Evolutionary conservation across 53 echinoderm and acorn worm species (phyloP), one percentile per base, ranked within the genome.

Genomic region (Pentamera pediparva): DNA sequence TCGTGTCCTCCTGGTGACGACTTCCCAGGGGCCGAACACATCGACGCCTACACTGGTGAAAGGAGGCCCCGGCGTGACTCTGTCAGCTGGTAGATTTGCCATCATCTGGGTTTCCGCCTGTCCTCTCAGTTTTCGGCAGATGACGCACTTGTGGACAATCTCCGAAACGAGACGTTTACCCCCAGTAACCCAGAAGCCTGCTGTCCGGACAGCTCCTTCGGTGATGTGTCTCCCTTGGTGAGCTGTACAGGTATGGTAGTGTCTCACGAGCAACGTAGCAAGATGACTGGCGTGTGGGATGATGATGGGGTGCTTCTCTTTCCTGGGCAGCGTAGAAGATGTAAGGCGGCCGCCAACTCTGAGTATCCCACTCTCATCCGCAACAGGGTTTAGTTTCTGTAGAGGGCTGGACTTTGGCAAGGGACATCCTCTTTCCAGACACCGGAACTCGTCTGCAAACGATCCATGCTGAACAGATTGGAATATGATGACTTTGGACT

Each of bases 181-280:
- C 49, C 69, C 67, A 4, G 78, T 41, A 26, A 88, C 26, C 88
- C 88, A 88, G 36, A 79, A 88, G 1, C 88, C 88, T n/a, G 58
- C 61, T 12, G 78, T 51, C 38, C 88, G 53, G 2, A 87, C 20
- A 15, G 75, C 63, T 25, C 82, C 77, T 24, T 72, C 82, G 0
- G 79, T 80, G 1, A 57, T 41, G 35, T 67, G 74, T 32, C 82
- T 5, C 4, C 76, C 87, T 77, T 78, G 78, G 36, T 87, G 87
- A 13, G 74, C 62, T 1, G 56, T 79, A 13, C 78, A 0, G 28
- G 40, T 27, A 37, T 82, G 82, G 31, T 82, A 41, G 38, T 86
- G 82, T 38, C 82, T 72, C 15, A 87, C 77, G 0, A 87, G 8
- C 4, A 87, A 78, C 0, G 40, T 35, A 5, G 82, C 77, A 4